phyloP scores from a whole-genome alignment of 1,140 invertebrate species.

The Aricia agestis region DNA sequence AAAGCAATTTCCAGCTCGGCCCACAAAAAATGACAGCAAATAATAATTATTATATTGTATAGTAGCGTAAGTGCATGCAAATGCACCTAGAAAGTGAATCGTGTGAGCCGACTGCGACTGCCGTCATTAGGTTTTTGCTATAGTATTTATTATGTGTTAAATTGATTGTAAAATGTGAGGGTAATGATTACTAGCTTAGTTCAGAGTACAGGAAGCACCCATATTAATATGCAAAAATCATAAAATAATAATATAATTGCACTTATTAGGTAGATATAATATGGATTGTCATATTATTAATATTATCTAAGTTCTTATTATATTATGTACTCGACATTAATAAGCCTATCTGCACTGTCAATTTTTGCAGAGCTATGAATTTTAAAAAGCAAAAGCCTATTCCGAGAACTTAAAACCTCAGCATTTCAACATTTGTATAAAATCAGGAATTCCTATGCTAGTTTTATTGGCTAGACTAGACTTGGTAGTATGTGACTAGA shows the following conservation, averaged over 20 bases:
- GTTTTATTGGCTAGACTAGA: neutral
- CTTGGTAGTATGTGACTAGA: neutral
- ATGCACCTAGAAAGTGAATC: constrained; percentile 10
- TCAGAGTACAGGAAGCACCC: neutral
- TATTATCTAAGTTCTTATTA: no score
- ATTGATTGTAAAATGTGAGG: neutral
- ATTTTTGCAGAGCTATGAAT: no score
- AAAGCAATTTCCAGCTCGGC: neutral
- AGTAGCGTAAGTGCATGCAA: neutral
- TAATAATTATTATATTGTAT: neutral
- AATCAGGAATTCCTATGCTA: neutral
- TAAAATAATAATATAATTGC: neutral
- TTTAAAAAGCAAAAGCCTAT: neutral
- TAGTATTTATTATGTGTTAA: neutral
- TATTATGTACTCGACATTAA: no score
- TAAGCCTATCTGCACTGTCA: no score
- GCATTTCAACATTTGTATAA: neutral
- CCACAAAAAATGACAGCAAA: neutral
- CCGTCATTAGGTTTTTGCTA: neutral
- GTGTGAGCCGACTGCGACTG: neutral
- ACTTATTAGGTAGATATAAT: no score
- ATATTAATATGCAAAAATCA: neutral
- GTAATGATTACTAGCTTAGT: neutral
- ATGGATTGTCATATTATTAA: no score
- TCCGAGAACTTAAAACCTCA: neutral